Percentiles rank a stretch among this genome's conserved stretches.
Conservation (phyloP, 2,113 vertebrate species). For the Amphilophus citrinellus region DNA sequence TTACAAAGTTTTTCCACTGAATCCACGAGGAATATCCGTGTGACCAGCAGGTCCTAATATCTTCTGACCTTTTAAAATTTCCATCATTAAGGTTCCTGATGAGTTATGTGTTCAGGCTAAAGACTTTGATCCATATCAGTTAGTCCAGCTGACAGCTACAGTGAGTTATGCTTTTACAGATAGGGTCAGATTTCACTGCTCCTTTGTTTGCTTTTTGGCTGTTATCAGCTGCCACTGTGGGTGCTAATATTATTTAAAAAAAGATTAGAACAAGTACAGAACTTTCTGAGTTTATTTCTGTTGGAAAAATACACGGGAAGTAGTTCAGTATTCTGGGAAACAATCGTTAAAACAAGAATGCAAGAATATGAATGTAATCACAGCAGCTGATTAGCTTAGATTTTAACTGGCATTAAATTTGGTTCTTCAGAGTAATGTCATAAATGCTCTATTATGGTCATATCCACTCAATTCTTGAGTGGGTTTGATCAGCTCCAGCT, state of each 20-base stretch:
- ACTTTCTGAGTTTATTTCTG: not conserved
- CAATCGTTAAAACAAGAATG: not conserved
- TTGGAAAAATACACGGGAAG: not conserved
- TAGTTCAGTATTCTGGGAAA: not conserved
- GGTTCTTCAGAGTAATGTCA: not conserved
- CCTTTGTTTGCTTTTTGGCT: not conserved
- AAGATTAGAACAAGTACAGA: not conserved
- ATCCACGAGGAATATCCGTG: not conserved
- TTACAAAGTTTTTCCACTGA: not conserved
- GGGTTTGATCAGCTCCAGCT: not conserved
- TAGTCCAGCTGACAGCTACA: slow-evolving; percentile 8
- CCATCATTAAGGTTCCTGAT: not conserved
- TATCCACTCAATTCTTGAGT: not conserved
- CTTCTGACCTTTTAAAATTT: not conserved
- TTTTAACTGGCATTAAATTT: not conserved
- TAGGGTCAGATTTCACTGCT: not conserved
- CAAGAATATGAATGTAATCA: not conserved
- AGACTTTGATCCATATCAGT: slow-evolving; percentile 8
- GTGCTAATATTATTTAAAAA: not conserved
- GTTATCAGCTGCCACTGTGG: not conserved
- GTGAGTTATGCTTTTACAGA: slow-evolving; percentile 8
- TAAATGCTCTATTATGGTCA: not conserved
- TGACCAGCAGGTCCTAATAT: not conserved
- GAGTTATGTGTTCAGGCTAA: slow-evolving; percentile 7
- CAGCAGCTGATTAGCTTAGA: not conserved